These are phyloP conservation scores for Dasysyrphus tricinctus DNA, from an alignment of 2,888 invertebrate genomes.

Conservation along the genomic window DNA sequence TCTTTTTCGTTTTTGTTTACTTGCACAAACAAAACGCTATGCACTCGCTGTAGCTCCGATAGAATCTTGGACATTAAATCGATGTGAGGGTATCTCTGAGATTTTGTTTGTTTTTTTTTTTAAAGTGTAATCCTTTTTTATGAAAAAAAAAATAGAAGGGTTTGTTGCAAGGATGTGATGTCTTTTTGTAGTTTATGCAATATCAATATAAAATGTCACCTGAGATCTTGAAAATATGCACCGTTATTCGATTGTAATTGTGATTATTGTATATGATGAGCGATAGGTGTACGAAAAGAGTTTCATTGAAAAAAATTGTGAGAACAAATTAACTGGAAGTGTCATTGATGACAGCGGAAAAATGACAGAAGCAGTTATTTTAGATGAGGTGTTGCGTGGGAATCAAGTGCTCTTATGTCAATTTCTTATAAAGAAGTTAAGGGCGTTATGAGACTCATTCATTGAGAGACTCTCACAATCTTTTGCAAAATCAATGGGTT, in stretches of 20 bases:
- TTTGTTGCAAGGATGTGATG: slow-evolving; percentile 31
- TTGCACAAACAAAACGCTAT: slow-evolving; percentile 36
- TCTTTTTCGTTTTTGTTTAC: slow-evolving; percentile 18
- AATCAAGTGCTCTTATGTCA: slow-evolving; percentile 9
- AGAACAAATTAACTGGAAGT: slow-evolving; percentile 28
- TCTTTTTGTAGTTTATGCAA: slow-evolving; percentile 41
- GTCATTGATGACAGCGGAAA: slow-evolving; percentile 17
- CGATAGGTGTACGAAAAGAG: background rate
- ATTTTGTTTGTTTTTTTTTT: slow-evolving; percentile 21
- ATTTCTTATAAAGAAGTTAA: background rate
- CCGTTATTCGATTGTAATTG: slow-evolving; percentile 70
- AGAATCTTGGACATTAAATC: slow-evolving; percentile 73
- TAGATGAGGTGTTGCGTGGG: slow-evolving; percentile 44
- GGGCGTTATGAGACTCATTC: background rate
- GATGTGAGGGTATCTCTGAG: slow-evolving; percentile 46
- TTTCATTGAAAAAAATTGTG: slow-evolving; percentile 19
- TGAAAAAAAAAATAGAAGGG: slow-evolving; percentile 19
- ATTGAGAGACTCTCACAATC: background rate
- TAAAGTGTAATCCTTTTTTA: slow-evolving; percentile 56
- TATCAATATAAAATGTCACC: slow-evolving; percentile 52
- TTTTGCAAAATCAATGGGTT: background rate
- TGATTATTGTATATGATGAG: background rate
- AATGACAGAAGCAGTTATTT: slow-evolving; percentile 41
- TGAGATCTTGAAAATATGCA: slow-evolving; percentile 51
- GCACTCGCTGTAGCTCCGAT: slow-evolving; percentile 28